phyloP scores from a whole-genome alignment of 1,140 invertebrate species.

The Galendromus occidentalis region DNA sequence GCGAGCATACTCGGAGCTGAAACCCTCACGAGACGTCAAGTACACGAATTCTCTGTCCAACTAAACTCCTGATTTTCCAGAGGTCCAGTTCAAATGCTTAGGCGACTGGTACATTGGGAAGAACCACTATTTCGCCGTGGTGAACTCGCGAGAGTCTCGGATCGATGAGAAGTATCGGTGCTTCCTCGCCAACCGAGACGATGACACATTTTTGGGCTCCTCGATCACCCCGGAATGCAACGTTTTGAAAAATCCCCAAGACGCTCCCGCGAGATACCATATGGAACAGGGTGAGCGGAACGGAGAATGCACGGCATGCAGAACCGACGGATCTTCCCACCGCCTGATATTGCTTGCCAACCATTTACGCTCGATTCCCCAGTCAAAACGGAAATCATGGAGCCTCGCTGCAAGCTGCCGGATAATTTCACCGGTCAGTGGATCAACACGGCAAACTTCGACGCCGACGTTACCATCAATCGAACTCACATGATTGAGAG shows the following conservation, averaged over 20 bases:
- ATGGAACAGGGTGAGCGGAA: constrained; percentile 49
- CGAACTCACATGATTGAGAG: constrained; percentile 89
- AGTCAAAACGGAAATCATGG: constrained; percentile 62
- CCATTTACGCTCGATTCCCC: constrained; percentile 12
- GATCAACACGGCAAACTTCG: constrained; percentile 90
- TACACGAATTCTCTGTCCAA: constrained; percentile 22
- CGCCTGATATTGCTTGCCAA: too few species aligned
- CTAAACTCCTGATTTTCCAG: constrained; percentile 27
- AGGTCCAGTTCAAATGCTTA: constrained; percentile 75
- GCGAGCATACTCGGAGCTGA: background rate
- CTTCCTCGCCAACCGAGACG: constrained; percentile 78
- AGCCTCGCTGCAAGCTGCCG: constrained; percentile 69
- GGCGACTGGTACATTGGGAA: constrained; percentile 88
- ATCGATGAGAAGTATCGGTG: constrained; percentile 82
- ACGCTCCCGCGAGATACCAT: constrained; percentile 64
- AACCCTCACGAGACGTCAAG: constrained; percentile 23
- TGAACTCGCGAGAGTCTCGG: constrained; percentile 77
- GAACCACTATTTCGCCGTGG: constrained; percentile 83
- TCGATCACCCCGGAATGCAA: constrained; percentile 83
- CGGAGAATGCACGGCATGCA: background rate
- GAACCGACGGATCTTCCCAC: constrained; percentile 14
- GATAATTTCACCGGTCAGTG: constrained; percentile 82
- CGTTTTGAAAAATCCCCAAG: constrained; percentile 71
- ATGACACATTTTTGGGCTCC: constrained; percentile 67
- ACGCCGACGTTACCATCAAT: constrained; percentile 80